Conservation (phyloP, 2,888 invertebrate species). For the Lydus trimaculatus region DNA sequence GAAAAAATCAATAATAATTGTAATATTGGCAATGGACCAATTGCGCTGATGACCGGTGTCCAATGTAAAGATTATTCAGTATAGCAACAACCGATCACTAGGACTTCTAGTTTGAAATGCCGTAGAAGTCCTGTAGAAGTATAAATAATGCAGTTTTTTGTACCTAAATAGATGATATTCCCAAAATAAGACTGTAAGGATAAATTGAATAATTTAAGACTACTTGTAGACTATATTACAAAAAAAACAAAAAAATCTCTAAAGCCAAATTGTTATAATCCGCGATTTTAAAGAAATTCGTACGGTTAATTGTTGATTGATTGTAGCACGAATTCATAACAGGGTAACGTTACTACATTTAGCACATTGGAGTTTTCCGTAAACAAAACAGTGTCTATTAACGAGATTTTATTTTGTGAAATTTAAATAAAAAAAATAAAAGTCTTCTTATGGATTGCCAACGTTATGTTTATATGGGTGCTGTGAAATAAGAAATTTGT, state of each 20-base stretch:
- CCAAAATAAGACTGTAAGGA: slow-evolving; percentile 17
- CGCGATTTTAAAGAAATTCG: slow-evolving; percentile 7
- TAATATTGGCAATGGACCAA: slow-evolving; percentile 56
- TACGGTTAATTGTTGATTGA: slow-evolving; percentile 26
- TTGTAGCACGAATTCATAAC: slow-evolving; percentile 24
- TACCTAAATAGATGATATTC: not conserved
- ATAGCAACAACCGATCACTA: slow-evolving; percentile 54
- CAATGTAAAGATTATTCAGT: slow-evolving; percentile 55
- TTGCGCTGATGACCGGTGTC: slow-evolving; percentile 46
- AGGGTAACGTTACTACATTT: slow-evolving; percentile 24
- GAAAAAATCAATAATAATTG: slow-evolving; percentile 57
- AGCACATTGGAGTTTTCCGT: slow-evolving; percentile 7
- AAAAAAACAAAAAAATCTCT: not conserved
- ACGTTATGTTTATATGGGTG: slow-evolving; percentile 31
- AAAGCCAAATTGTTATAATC: slow-evolving; percentile 10
- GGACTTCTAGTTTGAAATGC: slow-evolving; percentile 56
- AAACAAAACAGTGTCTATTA: not conserved
- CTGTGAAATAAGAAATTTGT: slow-evolving; percentile 34
- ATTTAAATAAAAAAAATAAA: slow-evolving; percentile 22
- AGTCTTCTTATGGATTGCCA: slow-evolving; percentile 29
- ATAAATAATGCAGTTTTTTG: slow-evolving; percentile 35
- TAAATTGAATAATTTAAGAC: slow-evolving; percentile 1
- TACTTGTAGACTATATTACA: not conserved
- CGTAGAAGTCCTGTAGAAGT: slow-evolving; percentile 57
- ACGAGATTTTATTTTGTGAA: slow-evolving; percentile 10